These are phyloP conservation scores for Achroia grisella DNA, from an alignment of 1,140 invertebrate genomes.

Conservation along the genomic window DNA sequence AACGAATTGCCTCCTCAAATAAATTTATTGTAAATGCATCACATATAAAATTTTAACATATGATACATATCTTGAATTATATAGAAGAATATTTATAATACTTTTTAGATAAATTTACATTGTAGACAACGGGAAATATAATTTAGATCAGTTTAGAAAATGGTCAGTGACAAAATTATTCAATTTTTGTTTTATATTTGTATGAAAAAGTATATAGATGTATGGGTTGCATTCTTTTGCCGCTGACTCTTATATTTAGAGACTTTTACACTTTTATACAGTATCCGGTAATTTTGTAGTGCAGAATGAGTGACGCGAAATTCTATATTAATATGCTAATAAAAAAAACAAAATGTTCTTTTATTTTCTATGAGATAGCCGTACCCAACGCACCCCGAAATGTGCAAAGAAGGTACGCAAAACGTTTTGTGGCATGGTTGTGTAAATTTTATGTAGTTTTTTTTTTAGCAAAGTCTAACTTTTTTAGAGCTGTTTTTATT, in stretches of 20 bases:
- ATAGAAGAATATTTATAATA: conserved; percentile 13
- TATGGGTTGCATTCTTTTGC: conserved; percentile 3
- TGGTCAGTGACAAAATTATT: not conserved
- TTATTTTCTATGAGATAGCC: conserved; percentile 19
- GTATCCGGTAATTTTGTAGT: conserved; percentile 17
- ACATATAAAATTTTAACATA: not conserved
- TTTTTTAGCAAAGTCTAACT: conserved; percentile 10
- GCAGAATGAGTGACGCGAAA: conserved; percentile 36
- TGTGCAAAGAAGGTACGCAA: conserved; percentile 33
- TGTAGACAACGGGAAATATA: conserved; percentile 1
- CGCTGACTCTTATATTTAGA: not conserved
- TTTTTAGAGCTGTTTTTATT: conserved; percentile 17
- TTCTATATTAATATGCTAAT: conserved; percentile 54
- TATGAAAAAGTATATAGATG: not conserved
- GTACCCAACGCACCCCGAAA: conserved; percentile 6
- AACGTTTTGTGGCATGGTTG: conserved; percentile 37
- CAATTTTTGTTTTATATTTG: no score
- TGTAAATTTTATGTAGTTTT: conserved; percentile 19
- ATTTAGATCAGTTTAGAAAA: not conserved
- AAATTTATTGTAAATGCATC: no score
- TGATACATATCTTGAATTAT: conserved; percentile 23
- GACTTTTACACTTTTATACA: conserved; percentile 38
- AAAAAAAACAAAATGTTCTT: conserved; percentile 25
- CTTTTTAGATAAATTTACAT: conserved; percentile 36
- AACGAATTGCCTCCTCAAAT: not conserved